Percentiles rank a stretch among this genome's conserved stretches.
Conservation (phyloP, 2,113 vertebrate genomes). For the Muscicapa adusta region DNA sequence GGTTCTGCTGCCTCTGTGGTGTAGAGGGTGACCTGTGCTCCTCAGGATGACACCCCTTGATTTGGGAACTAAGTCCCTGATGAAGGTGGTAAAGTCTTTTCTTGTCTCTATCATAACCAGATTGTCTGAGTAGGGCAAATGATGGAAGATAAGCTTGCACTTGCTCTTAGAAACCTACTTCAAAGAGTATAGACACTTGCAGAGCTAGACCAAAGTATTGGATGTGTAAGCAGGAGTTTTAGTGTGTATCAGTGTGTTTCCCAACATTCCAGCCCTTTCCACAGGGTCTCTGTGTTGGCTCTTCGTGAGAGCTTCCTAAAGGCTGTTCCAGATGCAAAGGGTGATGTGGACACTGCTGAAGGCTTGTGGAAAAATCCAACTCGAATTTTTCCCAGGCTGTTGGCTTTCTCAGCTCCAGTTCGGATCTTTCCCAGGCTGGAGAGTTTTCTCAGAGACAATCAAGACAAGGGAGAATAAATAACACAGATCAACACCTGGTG, state of each 20-base stretch:
- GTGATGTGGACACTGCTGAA: too few species aligned
- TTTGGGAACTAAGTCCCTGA: background rate
- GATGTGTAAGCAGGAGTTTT: background rate
- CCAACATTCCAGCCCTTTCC: background rate
- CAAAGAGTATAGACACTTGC: background rate
- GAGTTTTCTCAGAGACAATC: too few species aligned
- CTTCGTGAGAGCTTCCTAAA: background rate
- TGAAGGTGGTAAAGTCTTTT: background rate
- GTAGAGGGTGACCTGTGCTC: background rate
- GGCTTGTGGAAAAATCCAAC: too few species aligned
- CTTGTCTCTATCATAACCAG: background rate
- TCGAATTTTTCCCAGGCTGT: too few species aligned
- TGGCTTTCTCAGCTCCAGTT: too few species aligned
- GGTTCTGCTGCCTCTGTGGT: fast-evolving
- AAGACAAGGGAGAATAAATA: too few species aligned
- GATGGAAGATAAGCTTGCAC: background rate
- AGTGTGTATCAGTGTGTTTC: background rate
- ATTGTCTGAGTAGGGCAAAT: background rate
- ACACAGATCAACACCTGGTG: too few species aligned
- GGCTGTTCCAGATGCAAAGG: background rate
- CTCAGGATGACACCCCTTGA: background rate
- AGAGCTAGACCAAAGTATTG: background rate
- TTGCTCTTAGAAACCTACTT: background rate
- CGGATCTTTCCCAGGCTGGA: too few species aligned
- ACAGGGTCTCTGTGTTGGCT: background rate